Base-by-base conservation (phyloP, 2,797 vertebrate species). In the Labeo calbasu region DNA sequence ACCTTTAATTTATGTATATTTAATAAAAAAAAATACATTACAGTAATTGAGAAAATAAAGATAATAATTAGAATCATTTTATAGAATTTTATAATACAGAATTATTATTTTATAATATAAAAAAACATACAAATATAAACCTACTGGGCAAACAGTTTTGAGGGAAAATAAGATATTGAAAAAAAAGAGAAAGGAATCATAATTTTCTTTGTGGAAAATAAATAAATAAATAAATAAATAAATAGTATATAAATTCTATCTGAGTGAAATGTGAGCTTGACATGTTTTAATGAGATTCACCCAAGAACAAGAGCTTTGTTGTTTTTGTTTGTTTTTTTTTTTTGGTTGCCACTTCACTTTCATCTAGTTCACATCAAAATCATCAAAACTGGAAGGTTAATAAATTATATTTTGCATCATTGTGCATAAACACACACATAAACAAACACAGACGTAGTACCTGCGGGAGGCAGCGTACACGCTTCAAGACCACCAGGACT, bases 401-500 rank as follows among this genome's bases (percentile, higher is more conserved):
- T 50, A 2, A 32, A n/a, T 50, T 32, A 48, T 19, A 5, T 25
- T 46, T 59, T 79, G 19, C 19, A 32, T 32, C 28, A 7, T 6
- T 28, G 48, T 1, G 15, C 17, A 82, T 19, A 25, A 69, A 79
- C 66, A 36, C 23, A 36, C 23, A 25, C 28, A 25, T 32, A 40
- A 50, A 63, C 19, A 51, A 15, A 71, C 40, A 61, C 65, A 63
- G 36, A 17, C 0, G 2, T 11, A 14, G 15, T 87, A 98, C 97
- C 97, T 4, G 95, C 90, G 66, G 96, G 95, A 10, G 96, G 97
- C 83, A 97, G 91, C 0, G 96, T 97, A 90, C 96, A 97, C 77
- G 95, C 96, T 50, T 92, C 95, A 19, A 93, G 92, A 66, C 87
- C 89, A 92, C 92, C 0, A 91, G 75, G 81, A 76, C 79, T 84